Base-by-base conservation (phyloP, 2,888 invertebrate genomes). In the Altica lythri region DNA sequence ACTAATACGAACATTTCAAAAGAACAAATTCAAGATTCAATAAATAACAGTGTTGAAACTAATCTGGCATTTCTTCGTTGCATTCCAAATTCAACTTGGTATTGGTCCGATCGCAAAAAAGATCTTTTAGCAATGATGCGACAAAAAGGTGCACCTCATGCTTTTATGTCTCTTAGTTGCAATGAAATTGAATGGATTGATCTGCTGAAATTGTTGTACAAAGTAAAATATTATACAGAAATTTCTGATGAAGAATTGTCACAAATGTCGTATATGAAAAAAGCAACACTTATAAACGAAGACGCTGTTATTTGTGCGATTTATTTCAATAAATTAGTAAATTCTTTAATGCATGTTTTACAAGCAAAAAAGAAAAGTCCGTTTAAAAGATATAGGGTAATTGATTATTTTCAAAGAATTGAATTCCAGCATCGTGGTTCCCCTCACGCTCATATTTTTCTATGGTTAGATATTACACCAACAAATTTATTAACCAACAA, bases 381-480 rank as follows among this genome's bases (percentile, higher is more conserved):
- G 35, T 73, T 72, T 35, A 64, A 66, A 35, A 65, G 64, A 52
- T 69, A 70, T 60, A 46, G 57, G 43, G 63, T 74, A 4, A 4
- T 47, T 12, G 32, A 71, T 61, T 75, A 67, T 49, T 75, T 75
- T 54, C 62, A 60, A 49, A 47, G 69, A 18, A 71, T 73, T 25
- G 71, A 74, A 65, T 75, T 73, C 54, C 72, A 73, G 52, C 70
- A 72, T 58, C 60, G 68, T 25, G 74, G 70, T 27, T 72, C 71
- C 35, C 70, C 72, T 10, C 73, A 68, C 32, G 51, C 49, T 32
- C 67, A 65, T 46, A 58, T 61, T 13, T 44, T 65, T 22, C 56
- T 64, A 69, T 76, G 75, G 75, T 61, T 75, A 12, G 63, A 73
- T 2, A 69, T 74, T 63, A 63, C 48, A 35, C 71, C 71, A 4